Base-by-base conservation (phyloP, 2,797 vertebrate species). In the Coregonus suidteri region DNA sequence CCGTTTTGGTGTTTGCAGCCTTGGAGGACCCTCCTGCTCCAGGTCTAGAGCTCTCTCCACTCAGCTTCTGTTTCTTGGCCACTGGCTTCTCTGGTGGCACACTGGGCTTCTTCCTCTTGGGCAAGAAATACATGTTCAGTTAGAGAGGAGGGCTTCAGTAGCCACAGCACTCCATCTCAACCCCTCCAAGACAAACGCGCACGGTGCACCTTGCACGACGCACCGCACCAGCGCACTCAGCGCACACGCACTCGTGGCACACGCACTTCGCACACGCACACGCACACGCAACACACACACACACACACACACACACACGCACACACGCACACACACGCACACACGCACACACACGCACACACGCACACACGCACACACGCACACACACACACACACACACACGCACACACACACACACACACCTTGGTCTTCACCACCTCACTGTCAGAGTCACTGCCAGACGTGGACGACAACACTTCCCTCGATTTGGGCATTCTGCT, bases 401-500 rank as follows among this genome's bases (percentile, higher is more conserved):
- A 59, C 4, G 4, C 16, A 59, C 16, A n/a, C 54, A 56, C 16
- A 6, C 54, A 16, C 34, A 7, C 25, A 66, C 64, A 37, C 90
- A 99, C 97, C 97, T 97, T 98, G 76, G 96, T 97, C 82, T 99
- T 97, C 82, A 99, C 97, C 74, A 96, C 95, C 83, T 99, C 97
- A 81, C 96, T 97, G 88, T 98, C 97, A 2, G 98, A 98, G 87
- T 98, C 97, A 69, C 97, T 98, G 79, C 94, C 96, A 86, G 97
- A 98, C 67, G 96, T 96, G 88, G 97, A 97, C 70, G 97, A 97
- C 86, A 99, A 91, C 79, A 98, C 93, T 95, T 99, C 98, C 95
- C 97, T 99, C 91, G 98, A 98, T 84, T 99, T 98, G 31, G 97
- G 97, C 98, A 99, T 99, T 93, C 96, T 99, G 91, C 52, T 35